Evolutionary conservation across 1,140 invertebrate species (phyloP).

Genomic region (Micrasema longulum): DNA sequence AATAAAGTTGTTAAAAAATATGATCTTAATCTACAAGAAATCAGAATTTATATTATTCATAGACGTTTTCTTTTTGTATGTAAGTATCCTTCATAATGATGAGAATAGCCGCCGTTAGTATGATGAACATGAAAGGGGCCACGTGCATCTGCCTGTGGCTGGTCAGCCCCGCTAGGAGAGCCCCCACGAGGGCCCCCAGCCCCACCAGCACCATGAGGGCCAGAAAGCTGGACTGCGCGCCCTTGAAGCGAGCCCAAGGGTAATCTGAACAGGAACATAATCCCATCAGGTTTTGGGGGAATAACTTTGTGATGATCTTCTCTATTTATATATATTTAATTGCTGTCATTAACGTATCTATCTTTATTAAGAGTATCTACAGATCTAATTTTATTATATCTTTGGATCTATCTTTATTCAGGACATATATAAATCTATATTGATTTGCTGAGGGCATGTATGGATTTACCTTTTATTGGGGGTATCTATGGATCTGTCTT

Average conservation of each 20-base stretch:
- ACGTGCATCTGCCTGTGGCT: conserved; percentile 5
- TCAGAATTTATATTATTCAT: neutral
- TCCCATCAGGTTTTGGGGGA: no score
- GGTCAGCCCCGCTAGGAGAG: neutral
- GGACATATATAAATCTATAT: no score
- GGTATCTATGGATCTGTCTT: no score
- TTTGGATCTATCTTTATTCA: no score
- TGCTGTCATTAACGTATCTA: no score
- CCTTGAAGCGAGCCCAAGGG: neutral
- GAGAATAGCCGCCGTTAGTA: neutral
- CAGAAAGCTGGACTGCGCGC: neutral
- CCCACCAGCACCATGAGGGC: conserved; percentile 10
- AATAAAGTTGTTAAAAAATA: neutral
- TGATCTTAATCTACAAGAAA: neutral
- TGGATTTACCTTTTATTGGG: no score
- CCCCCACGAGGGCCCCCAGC: conserved; percentile 12
- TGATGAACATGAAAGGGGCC: conserved; percentile 1
- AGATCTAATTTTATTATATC: no score
- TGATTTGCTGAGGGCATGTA: no score
- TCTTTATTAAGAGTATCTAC: no score
- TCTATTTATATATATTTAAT: no score
- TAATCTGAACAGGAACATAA: conserved; percentile 15
- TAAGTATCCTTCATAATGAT: conserved; percentile 9
- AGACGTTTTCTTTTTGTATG: neutral
- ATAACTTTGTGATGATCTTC: no score